Percentiles rank a stretch among this genome's conserved stretches.
phyloP scores from a whole-genome alignment of 2,797 vertebrate species.

The Pyrrhura leucotis region DNA sequence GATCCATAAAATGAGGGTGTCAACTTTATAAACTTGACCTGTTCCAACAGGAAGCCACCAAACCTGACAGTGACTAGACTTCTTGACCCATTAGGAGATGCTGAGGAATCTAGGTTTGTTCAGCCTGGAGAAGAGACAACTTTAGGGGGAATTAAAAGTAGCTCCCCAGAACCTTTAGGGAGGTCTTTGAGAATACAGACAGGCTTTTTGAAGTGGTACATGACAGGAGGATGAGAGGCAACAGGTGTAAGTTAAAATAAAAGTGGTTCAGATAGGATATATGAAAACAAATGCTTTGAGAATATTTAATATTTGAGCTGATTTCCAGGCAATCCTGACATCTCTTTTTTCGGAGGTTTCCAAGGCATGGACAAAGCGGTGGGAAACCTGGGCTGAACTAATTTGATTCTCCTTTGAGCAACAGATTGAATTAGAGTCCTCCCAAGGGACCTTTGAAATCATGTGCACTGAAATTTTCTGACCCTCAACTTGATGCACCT shows the following conservation, averaged over 20 bases:
- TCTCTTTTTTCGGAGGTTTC: not conserved
- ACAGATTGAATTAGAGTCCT: not conserved
- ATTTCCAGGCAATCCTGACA: not conserved
- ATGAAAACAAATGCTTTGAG: not conserved
- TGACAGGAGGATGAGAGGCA: not conserved
- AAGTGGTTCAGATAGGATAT: not conserved
- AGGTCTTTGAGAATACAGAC: not conserved
- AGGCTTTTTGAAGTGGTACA: not conserved
- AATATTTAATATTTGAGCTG: not conserved
- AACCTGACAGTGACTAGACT: not conserved
- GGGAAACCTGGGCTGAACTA: not conserved
- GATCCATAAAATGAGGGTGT: not conserved
- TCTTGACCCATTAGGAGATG: not conserved
- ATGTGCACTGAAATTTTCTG: not conserved
- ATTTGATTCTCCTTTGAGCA: not conserved
- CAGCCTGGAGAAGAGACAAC: not conserved
- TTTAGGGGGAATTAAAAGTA: not conserved
- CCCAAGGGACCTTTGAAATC: not conserved
- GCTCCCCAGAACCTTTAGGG: not conserved
- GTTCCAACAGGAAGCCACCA: not conserved
- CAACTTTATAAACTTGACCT: not conserved
- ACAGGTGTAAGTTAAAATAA: not conserved
- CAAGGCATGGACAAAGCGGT: not conserved
- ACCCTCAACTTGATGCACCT: not conserved
- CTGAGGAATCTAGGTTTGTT: not conserved